Conservation (phyloP, 2,113 vertebrate species). For the Sterna hirundo region DNA sequence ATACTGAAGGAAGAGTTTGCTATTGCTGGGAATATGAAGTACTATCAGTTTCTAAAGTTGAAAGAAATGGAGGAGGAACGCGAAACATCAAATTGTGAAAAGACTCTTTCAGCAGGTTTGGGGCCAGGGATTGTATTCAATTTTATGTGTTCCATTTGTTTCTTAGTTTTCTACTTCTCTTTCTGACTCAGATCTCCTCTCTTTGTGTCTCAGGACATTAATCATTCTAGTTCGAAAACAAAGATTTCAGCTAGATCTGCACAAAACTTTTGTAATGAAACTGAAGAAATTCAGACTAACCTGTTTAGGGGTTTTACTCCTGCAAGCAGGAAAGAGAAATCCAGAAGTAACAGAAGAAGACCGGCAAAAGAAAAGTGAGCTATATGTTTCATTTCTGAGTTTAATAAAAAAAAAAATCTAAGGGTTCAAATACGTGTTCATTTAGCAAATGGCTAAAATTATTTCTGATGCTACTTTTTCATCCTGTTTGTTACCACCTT, state of each 20-base stretch:
- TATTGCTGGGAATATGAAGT: constrained; percentile 6
- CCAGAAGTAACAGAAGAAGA: background rate
- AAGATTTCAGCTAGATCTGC: constrained; percentile 53
- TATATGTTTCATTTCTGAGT: background rate
- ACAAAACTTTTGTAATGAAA: constrained; percentile 53
- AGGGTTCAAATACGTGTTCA: background rate
- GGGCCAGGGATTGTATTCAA: background rate
- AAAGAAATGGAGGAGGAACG: background rate
- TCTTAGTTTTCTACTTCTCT: constrained; percentile 16
- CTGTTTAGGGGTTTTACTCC: background rate
- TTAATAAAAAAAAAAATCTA: background rate
- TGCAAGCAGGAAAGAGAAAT: background rate
- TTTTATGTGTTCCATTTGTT: constrained; percentile 34
- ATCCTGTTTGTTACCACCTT: background rate
- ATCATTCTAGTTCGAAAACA: constrained; percentile 45
- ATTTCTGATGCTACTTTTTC: background rate
- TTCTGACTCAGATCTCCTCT: background rate
- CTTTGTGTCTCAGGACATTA: constrained; percentile 23
- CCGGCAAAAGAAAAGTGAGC: background rate
- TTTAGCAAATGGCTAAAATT: background rate
- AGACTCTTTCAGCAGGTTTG: constrained; percentile 45
- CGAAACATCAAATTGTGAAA: constrained; percentile 28
- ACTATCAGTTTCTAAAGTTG: background rate
- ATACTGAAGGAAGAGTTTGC: background rate
- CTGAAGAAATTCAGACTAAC: constrained; percentile 17